Percentiles rank a stretch among this genome's conserved stretches.
These are phyloP conservation scores for Sapayoa aenigma DNA, from an alignment of 2,113 vertebrate genomes.

Conservation along the genomic window DNA sequence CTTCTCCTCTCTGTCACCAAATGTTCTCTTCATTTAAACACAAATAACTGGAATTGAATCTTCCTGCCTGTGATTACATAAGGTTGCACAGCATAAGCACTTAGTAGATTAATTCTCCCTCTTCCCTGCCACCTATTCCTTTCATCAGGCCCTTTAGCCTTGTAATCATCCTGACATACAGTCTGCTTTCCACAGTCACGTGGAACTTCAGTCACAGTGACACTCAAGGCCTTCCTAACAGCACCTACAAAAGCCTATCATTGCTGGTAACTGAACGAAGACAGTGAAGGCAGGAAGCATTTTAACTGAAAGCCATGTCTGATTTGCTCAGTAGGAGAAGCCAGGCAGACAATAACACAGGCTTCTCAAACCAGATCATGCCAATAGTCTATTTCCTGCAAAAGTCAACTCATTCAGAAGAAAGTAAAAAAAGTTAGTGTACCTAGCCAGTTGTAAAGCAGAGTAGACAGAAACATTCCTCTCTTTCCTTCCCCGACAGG, in stretches of 20 bases:
- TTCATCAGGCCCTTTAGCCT: not conserved
- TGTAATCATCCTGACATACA: not conserved
- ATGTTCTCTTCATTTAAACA: not conserved
- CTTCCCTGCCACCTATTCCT: not conserved
- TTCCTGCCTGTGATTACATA: not conserved
- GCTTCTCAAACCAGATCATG: not conserved
- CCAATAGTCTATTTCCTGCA: not conserved
- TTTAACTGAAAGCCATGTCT: not conserved
- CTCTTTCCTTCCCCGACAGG: not conserved
- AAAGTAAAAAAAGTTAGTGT: not conserved
- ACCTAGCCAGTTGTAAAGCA: not conserved
- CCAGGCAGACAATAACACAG: not conserved
- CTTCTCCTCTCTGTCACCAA: not conserved
- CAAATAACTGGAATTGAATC: not conserved
- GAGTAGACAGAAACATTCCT: not conserved
- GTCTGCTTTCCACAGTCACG: not conserved
- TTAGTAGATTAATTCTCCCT: not conserved
- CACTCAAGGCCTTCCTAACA: not conserved
- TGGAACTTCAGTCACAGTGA: not conserved
- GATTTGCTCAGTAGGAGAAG: not conserved
- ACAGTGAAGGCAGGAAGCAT: not conserved
- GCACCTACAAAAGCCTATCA: not conserved
- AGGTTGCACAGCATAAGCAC: not conserved
- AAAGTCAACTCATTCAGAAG: constrained; percentile 14
- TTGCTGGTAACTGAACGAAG: not conserved